Conservation (phyloP, 2,113 vertebrate genomes). For the Arizona elegans region DNA sequence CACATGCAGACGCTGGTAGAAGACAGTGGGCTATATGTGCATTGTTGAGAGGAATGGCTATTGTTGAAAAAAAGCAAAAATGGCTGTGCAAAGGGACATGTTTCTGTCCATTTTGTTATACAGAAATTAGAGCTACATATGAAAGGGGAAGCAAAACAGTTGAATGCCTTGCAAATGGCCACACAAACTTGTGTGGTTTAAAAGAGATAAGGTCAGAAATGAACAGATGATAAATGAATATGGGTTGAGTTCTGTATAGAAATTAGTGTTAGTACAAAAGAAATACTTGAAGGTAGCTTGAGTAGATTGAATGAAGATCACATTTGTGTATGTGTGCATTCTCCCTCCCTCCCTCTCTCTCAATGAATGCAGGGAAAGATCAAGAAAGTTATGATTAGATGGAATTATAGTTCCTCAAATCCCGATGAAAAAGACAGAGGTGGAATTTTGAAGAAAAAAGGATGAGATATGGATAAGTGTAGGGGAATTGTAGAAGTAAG, state of each 20-base stretch:
- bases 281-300: background rate
- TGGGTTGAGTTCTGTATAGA: background rate
- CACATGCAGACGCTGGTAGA: background rate
- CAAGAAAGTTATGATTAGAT: background rate
- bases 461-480: background rate
- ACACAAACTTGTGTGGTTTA: background rate
- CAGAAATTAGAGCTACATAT: background rate
- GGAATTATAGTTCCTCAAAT: background rate
- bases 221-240: background rate
- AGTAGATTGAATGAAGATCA: background rate
- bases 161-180: background rate
- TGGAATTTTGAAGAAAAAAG: background rate
- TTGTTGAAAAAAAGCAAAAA: background rate
- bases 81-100: background rate
- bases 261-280: background rate
- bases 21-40: background rate
- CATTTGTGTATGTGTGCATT: background rate
- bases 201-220: background rate
- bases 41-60: background rate
- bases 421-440: background rate
- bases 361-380: background rate
- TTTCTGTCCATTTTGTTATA: background rate
- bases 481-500: background rate
- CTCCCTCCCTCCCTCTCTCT: background rate
- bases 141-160: background rate